These are phyloP conservation scores for Poecilia gillii DNA, from an alignment of 2,797 vertebrate species.

Conservation along the genomic window DNA sequence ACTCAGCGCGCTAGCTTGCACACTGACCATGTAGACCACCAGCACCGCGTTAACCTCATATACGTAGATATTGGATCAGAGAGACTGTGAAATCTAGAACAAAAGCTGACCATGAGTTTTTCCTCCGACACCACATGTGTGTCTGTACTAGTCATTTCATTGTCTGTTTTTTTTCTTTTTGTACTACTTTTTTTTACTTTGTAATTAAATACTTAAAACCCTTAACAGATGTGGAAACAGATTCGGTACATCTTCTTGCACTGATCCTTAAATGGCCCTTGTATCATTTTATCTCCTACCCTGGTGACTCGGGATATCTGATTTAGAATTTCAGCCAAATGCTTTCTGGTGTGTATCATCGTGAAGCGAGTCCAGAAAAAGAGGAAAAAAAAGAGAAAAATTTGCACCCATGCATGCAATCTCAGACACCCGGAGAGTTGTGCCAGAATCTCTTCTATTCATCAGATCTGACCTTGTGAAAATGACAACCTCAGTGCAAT, in stretches of 20 bases:
- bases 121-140: conserved; percentile 36
- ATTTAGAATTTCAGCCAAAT: conserved; percentile 59
- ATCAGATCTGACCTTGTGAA: conserved; percentile 65
- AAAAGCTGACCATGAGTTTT: conserved; percentile 17
- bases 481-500: conserved; percentile 49
- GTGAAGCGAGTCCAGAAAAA: conserved; percentile 41
- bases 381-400: conserved; percentile 15
- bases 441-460: conserved; percentile 58
- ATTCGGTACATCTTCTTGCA: conserved; percentile 12
- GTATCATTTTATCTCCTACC: conserved; percentile 43
- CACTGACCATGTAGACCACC: conserved; percentile 68
- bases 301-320: conserved; percentile 38
- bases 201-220: conserved; percentile 28
- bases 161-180: conserved; percentile 7
- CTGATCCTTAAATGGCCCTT: conserved; percentile 4
- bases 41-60: conserved; percentile 46
- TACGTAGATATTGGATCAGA: conserved; percentile 35
- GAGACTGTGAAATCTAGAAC: conserved; percentile 44
- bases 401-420: conserved; percentile 11
- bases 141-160: conserved; percentile 44
- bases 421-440: conserved; percentile 27
- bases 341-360: conserved; percentile 49
- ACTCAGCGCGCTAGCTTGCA: conserved; percentile 51
- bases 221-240: background rate
- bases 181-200: background rate